Conservation (phyloP, 2,113 vertebrate species). For the Podilymbus podiceps region DNA sequence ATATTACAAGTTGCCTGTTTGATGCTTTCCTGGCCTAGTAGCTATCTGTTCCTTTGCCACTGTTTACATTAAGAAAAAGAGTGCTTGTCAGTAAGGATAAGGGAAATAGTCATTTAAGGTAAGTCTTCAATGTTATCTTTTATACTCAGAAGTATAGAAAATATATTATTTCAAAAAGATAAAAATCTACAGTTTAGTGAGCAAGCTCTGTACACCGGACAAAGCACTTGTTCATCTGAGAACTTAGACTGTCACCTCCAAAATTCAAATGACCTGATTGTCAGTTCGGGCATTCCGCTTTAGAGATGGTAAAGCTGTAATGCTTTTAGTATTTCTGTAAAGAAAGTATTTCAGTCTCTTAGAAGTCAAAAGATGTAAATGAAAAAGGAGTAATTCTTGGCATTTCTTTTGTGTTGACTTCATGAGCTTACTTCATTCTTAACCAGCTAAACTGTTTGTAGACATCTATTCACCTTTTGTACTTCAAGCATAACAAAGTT, state of each 20-base stretch:
- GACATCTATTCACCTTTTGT: not conserved
- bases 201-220: not conserved
- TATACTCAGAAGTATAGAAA: not conserved
- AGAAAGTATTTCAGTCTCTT: not conserved
- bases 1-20: not conserved
- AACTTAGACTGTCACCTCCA: not conserved
- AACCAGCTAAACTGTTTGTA: not conserved
- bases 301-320: not conserved
- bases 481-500: not conserved
- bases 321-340: not conserved
- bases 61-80: not conserved
- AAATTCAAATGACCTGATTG: not conserved
- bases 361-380: not conserved
- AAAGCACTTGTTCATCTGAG: not conserved
- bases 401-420: not conserved
- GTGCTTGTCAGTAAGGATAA: not conserved
- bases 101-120: not conserved
- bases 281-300: not conserved
- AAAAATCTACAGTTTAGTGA: not conserved
- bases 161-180: not conserved
- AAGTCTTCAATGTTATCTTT: not conserved
- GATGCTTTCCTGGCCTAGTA: not conserved
- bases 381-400: not conserved
- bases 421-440: not conserved
- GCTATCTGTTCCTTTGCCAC: not conserved